phyloP scores from a whole-genome alignment of 2,888 invertebrate species.

The Phortica magna region DNA sequence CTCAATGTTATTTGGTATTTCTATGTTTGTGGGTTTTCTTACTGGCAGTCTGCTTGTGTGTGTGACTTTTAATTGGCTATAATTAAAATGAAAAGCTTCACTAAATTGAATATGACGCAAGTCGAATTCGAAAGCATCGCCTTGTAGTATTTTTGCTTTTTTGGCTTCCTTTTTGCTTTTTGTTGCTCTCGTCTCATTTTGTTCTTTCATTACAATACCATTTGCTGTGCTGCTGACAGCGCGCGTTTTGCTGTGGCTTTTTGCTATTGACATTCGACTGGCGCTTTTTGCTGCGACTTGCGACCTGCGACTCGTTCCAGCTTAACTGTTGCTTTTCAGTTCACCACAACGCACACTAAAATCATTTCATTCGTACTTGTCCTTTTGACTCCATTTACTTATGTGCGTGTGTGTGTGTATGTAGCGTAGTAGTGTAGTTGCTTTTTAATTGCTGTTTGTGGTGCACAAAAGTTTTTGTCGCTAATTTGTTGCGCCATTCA shows the following conservation, averaged over 20 bases:
- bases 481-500: constrained; percentile 65
- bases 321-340: constrained; percentile 9
- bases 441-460: constrained; percentile 59
- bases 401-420: constrained; percentile 6
- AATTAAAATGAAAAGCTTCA: constrained; percentile 70
- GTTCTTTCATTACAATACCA: background rate
- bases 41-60: constrained; percentile 47
- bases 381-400: constrained; percentile 38
- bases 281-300: background rate
- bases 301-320: background rate
- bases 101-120: constrained; percentile 65
- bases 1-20: background rate
- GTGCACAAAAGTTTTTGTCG: constrained; percentile 57
- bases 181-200: background rate
- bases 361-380: constrained; percentile 16
- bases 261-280: constrained; percentile 14
- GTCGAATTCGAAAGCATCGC: background rate
- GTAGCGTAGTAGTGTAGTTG: constrained; percentile 34
- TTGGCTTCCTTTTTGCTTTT: background rate
- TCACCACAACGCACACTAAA: constrained; percentile 7
- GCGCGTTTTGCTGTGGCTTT: constrained; percentile 4
- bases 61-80: constrained; percentile 64
- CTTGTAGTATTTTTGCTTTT: background rate
- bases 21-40: constrained; percentile 1
- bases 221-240: constrained; percentile 19